Conservation (phyloP, 2,797 vertebrate species). For the Acanthiza pusilla region DNA sequence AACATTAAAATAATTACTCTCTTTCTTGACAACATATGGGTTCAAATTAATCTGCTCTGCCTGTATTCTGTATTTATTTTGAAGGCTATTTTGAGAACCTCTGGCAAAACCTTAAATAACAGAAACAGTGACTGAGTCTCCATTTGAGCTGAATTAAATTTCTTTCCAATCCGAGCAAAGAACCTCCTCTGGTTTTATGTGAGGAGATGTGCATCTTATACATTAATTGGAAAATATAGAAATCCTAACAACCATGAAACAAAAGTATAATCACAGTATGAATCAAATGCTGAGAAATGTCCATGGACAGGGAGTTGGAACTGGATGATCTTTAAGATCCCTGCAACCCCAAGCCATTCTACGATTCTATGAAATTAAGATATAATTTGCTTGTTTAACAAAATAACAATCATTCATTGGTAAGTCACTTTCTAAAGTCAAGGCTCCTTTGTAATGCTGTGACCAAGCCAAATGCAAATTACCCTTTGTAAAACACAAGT, state of each 20-base stretch:
- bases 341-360: neutral
- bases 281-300: neutral
- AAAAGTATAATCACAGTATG: neutral
- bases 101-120: neutral
- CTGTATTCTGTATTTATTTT: neutral
- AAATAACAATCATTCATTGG: neutral
- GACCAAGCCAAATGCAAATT: neutral
- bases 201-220: neutral
- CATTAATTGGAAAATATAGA: neutral
- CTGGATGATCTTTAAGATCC: neutral
- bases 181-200: neutral
- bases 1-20: neutral
- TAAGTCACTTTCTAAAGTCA: neutral
- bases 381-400: neutral
- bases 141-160: neutral
- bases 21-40: neutral
- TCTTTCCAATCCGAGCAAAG: neutral
- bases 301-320: neutral
- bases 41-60: neutral
- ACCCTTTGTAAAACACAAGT: neutral
- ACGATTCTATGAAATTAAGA: neutral
- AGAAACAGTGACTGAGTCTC: neutral
- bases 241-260: neutral
- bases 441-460: neutral
- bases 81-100: neutral